Evolutionary conservation across 2,797 vertebrate species (phyloP).

Genomic region (Labeo calbasu): DNA sequence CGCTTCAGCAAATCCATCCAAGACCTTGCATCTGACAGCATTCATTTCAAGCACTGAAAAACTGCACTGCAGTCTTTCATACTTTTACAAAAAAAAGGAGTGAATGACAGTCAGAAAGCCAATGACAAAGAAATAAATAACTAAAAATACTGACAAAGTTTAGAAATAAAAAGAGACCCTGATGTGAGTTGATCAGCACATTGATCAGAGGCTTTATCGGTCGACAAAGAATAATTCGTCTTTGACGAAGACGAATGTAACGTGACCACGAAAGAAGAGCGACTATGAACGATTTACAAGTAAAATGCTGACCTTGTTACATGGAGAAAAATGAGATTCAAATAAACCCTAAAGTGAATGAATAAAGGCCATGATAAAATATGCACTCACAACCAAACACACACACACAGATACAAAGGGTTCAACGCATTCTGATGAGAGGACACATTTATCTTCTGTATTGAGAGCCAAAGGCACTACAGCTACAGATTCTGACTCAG

Average conservation of each 20-base stretch:
- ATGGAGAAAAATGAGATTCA: conserved; percentile 25
- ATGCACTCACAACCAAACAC: conserved; percentile 16
- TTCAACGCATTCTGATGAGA: conserved; percentile 32
- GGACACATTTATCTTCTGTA: conserved; percentile 5
- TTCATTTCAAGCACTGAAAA: conserved; percentile 35
- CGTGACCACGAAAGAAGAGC: conserved; percentile 11
- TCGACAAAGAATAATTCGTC: not conserved
- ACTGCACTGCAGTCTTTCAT: conserved; percentile 26
- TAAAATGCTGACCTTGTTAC: conserved; percentile 34
- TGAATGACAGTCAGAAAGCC: not conserved
- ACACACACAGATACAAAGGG: not conserved
- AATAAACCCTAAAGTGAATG: conserved; percentile 29
- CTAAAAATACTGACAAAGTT: not conserved
- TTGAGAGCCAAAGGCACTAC: conserved; percentile 16
- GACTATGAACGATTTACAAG: conserved; percentile 11
- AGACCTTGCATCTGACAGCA: conserved; percentile 21
- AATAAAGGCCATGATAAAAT: conserved; percentile 45
- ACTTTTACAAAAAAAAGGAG: not conserved
- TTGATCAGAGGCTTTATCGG: conserved; percentile 11
- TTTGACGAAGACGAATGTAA: conserved; percentile 3
- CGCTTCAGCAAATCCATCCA: conserved; percentile 30
- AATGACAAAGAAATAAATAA: conserved; percentile 8
- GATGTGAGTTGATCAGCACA: not conserved
- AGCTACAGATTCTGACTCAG: conserved; percentile 28
- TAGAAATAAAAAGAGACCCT: not conserved